Evolutionary conservation across 2,888 invertebrate genomes (phyloP).

Genomic region (Hirtodrosophila duncani): DNA sequence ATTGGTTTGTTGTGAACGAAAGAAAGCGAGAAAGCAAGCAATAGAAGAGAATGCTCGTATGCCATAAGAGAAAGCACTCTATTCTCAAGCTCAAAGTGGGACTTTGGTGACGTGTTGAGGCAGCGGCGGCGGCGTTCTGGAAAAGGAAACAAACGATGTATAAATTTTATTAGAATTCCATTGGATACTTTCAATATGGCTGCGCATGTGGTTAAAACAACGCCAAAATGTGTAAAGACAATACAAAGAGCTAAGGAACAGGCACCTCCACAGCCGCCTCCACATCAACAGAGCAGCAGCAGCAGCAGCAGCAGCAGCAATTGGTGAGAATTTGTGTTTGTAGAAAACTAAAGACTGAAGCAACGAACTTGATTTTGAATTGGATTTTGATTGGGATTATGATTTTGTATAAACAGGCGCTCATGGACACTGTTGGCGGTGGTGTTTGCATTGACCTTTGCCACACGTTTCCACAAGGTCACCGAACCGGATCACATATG

Average conservation of each 20-base stretch:
- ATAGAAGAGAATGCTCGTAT: conserved; percentile 13
- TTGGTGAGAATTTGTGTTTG: conserved; percentile 28
- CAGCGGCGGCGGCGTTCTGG: no score
- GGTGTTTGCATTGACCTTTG: conserved; percentile 83
- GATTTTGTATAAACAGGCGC: conserved; percentile 58
- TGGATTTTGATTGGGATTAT: no score
- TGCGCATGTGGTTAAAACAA: conserved; percentile 54
- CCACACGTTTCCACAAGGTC: conserved; percentile 92
- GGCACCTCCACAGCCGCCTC: not conserved
- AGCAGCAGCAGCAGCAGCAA: conserved; percentile 6
- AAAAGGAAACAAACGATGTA: conserved; percentile 29
- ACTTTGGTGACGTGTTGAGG: conserved; percentile 60
- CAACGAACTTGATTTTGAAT: conserved; percentile 41
- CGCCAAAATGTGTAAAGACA: conserved; percentile 40
- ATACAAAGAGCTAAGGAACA: conserved; percentile 14
- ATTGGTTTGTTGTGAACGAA: conserved; percentile 36
- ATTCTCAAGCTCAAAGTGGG: conserved; percentile 11
- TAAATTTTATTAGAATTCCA: not conserved
- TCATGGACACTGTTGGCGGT: conserved; percentile 85
- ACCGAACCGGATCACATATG: conserved; percentile 95
- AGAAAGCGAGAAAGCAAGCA: conserved; percentile 33
- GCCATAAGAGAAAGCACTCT: conserved; percentile 58
- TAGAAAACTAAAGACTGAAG: conserved; percentile 49
- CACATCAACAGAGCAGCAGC: conserved; percentile 6
- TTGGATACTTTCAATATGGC: conserved; percentile 28